Base-by-base conservation (phyloP, 2,797 vertebrate species). In the Takifugu ocellatus region DNA sequence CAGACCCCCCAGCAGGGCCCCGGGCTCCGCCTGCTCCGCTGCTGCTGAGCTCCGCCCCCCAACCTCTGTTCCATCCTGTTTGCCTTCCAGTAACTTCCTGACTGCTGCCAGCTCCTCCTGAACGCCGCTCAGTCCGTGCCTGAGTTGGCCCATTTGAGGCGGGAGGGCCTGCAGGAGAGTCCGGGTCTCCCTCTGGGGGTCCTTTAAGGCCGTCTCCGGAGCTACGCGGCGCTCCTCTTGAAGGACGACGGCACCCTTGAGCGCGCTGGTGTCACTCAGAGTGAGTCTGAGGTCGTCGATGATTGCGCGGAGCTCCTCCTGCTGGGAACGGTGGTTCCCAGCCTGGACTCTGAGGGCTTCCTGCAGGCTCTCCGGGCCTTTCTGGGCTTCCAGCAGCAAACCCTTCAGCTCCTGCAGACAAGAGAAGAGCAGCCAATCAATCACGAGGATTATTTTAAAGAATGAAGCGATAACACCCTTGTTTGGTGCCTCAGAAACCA, bases 371-470 rank as follows among this genome's bases (percentile, higher is more conserved):
- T 91, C 81, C 0, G 96, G 97, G 44, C 94, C 97, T 64, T 97
- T 98, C 77, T 98, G 96, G 1, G 96, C 95, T 82, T 97, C 95
- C 64, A 96, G 89, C 44, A 99, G 89, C 52, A 99, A 84, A 59
- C 62, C 87, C 84, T 95, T 96, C 42, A 98, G 82, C 80, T 99
- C 97, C 85, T 97, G 88, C 1, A 33, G 8, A 29, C 27, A 29
- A 29, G 27, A 21, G 21, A 29, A 33, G 10, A 9, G 10, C 31
- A 10, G 31, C 10, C 31, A 33, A 1, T 29, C 8, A 21, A 29
- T 3, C 3, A 29, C 27, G 8, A 29, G 8, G 27, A 29, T 6
- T 3, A 29, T 6, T 3, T 29, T 29, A 3, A 29, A 6, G 5
- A 2, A 29, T 29, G 27, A 7, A 29, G 21, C 1, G 21, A 21